Conservation (phyloP, 2,797 vertebrate species). For the Eulemur rubriventer region DNA sequence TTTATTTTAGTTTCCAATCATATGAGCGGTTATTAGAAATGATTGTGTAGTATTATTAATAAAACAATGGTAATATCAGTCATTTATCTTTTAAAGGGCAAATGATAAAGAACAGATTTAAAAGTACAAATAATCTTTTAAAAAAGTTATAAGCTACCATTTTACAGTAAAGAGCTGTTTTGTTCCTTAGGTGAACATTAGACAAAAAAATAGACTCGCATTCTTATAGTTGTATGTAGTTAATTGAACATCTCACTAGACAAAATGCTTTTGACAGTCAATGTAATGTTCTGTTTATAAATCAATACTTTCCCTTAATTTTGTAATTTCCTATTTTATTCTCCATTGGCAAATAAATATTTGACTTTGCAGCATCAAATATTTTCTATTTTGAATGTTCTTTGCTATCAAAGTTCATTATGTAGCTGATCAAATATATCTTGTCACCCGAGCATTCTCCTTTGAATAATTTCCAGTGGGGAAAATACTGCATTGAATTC, state of each 20-base stretch:
- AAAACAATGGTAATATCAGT: not conserved
- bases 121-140: not conserved
- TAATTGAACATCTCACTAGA: constrained; percentile 41
- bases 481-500: constrained; percentile 78
- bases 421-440: constrained; percentile 63
- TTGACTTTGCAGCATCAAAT: constrained; percentile 51
- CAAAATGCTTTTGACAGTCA: constrained; percentile 64
- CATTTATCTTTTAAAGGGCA: not conserved
- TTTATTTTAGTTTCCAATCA: not conserved
- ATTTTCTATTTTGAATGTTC: constrained; percentile 50
- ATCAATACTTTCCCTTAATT: constrained; percentile 61
- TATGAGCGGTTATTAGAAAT: not conserved
- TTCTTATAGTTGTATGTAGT: constrained; percentile 18
- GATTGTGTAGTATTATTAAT: not conserved
- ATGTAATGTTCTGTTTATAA: constrained; percentile 28
- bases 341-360: constrained; percentile 38
- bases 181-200: not conserved
- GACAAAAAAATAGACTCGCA: not conserved
- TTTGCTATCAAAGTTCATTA: constrained; percentile 71
- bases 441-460: constrained; percentile 67
- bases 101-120: constrained; percentile 17
- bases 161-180: not conserved
- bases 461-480: constrained; percentile 67
- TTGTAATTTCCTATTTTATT: constrained; percentile 61
- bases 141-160: not conserved